Evolutionary conservation across 1,140 invertebrate genomes (phyloP), one percentile per base, ranked within the genome.

Genomic region (Triops cancriformis): DNA sequence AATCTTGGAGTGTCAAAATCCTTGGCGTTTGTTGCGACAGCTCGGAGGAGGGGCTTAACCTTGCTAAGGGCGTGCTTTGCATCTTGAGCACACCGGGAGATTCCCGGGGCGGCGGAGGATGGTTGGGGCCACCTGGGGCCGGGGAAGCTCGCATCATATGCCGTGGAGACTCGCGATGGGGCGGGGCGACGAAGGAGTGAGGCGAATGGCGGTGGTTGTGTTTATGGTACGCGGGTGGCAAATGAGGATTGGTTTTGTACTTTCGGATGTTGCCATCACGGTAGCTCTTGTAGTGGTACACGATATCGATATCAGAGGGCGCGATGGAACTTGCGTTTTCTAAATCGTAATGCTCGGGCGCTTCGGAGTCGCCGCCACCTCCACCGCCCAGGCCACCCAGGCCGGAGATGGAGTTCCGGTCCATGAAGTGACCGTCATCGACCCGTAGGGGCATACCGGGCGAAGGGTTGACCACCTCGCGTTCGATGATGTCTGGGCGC

Each of bases 291-390:
- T 98, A 98, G 84, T 98, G 96, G 82, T 96, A 96, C 1, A 97
- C 94, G 79, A 98, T 94, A 82, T 98, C 96, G 79, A 98, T 97
- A 84, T 98, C 97, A 12, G 95, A 97, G 0, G 97, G 96, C 0
- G 97, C 97, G 80, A 98, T 98, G 0, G 94, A 97, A 83, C 95
- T 97, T 0, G 96, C 95, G 85, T 98, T 98, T 85, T 98, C 96
- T 76, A 98, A 85, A 84, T 98, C 96, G 82, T 98, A 98, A 83
- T 97, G 96, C 83, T 98, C 96, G 0, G 95, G 95, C 80, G 93
- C 89, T 83, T 97, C 95, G 0, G 92, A 91, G 83, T 93, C 91
- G 75, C 91, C 83, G 37, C 41, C 45, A 37, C 31, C 31, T 37
- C 31, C 31, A 4, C 31, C 31, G 7, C 31, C 31, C 18, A 78